Evolutionary conservation across 1,140 invertebrate genomes (phyloP).

Genomic region (Drosophila bocki): DNA sequence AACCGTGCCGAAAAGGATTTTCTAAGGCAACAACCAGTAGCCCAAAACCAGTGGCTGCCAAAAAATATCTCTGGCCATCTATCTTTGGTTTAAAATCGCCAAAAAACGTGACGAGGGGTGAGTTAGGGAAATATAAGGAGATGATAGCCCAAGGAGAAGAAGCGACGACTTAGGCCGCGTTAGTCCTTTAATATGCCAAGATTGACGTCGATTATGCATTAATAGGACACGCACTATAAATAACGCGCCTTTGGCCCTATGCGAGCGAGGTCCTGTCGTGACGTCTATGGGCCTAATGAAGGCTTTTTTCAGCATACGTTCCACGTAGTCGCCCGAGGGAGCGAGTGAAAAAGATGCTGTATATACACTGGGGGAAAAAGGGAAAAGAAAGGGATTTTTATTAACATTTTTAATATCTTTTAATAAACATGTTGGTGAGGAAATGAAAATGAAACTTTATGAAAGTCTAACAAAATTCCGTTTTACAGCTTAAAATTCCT

Average conservation of each 20-base stretch:
- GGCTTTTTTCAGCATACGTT: conserved; percentile 74
- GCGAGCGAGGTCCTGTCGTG: conserved; percentile 57
- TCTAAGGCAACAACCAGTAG: conserved; percentile 48
- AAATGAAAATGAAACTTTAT: neutral
- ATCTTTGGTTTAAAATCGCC: conserved; percentile 62
- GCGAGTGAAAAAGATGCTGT: conserved; percentile 43
- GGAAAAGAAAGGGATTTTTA: no score
- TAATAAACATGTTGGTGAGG: no score
- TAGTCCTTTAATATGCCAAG: conserved; percentile 79
- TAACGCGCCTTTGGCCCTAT: conserved; percentile 67
- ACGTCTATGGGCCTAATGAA: conserved; percentile 80
- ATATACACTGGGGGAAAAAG: conserved; percentile 16
- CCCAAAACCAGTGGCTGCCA: conserved; percentile 27
- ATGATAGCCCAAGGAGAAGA: conserved; percentile 23
- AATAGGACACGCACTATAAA: conserved; percentile 78
- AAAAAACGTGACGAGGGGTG: conserved; percentile 46
- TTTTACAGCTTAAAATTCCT: no score
- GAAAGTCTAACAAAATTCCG: neutral
- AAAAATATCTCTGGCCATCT: conserved; percentile 55
- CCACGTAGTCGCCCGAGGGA: conserved; percentile 53
- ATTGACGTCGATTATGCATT: conserved; percentile 82
- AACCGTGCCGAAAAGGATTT: conserved; percentile 44
- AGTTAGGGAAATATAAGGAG: neutral
- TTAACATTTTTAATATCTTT: neutral
- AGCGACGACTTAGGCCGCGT: conserved; percentile 62